These are phyloP conservation scores for Anolis apletophallus DNA, from an alignment of 2,797 vertebrate species.

Conservation along the genomic window DNA sequence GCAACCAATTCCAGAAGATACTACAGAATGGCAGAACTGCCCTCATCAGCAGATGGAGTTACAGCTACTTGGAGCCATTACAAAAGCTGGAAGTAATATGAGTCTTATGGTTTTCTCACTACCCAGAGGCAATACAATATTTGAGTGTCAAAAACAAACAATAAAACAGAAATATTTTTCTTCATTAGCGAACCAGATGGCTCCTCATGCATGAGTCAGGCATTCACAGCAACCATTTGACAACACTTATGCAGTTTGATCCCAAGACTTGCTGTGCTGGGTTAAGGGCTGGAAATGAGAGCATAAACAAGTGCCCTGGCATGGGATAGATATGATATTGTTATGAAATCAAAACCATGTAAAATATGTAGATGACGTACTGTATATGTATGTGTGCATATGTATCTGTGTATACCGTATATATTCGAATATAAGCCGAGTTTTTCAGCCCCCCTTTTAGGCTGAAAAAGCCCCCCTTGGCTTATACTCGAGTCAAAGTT, in stretches of 20 bases:
- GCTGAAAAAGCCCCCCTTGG: too few species aligned
- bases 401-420: background rate
- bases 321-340: background rate
- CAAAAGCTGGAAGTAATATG: slow-evolving; percentile 55
- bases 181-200: slow-evolving; percentile 61
- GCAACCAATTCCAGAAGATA: slow-evolving; percentile 17
- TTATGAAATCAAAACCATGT: background rate
- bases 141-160: slow-evolving; percentile 58
- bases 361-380: background rate
- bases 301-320: background rate
- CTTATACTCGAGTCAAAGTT: too few species aligned
- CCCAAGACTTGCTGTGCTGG: slow-evolving; percentile 9
- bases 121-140: slow-evolving; percentile 35
- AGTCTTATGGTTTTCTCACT: slow-evolving; percentile 39
- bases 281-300: background rate
- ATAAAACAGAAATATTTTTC: slow-evolving; percentile 60
- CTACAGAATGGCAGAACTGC: slow-evolving; percentile 36
- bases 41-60: slow-evolving; percentile 20
- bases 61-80: slow-evolving; percentile 32
- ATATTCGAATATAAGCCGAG: too few species aligned
- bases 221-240: slow-evolving; percentile 49
- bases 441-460: too few species aligned
- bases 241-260: slow-evolving; percentile 36
- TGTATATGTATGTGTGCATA: background rate
- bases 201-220: slow-evolving; percentile 29